Evolutionary conservation across 2,888 invertebrate species (phyloP).

Genomic region (Mactromeris polynyma): DNA sequence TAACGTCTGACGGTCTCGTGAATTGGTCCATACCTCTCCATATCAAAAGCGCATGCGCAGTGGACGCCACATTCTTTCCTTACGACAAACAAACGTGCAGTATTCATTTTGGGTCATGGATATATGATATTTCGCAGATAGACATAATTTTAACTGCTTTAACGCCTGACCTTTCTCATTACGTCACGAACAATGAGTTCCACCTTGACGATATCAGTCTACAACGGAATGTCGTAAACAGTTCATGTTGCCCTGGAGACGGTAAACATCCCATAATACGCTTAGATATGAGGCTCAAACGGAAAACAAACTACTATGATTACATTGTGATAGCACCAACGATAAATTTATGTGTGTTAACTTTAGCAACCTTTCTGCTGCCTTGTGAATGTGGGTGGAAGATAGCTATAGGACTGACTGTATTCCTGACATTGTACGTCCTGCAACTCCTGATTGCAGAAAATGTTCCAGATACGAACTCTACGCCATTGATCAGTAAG

Average conservation of each 20-base stretch:
- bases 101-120: constrained; percentile 83
- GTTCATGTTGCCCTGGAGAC: constrained; percentile 79
- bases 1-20: constrained; percentile 81
- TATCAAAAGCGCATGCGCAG: constrained; percentile 85
- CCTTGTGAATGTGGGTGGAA: constrained; percentile 87
- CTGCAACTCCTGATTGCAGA: constrained; percentile 87
- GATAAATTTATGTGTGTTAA: constrained; percentile 85
- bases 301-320: constrained; percentile 86
- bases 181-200: constrained; percentile 83
- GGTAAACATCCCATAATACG: constrained; percentile 82
- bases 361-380: constrained; percentile 85
- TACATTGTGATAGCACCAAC: constrained; percentile 87
- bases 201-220: constrained; percentile 77
- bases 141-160: constrained; percentile 76
- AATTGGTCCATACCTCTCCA: constrained; percentile 85
- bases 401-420: constrained; percentile 86
- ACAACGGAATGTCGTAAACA: constrained; percentile 66
- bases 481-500: constrained; percentile 86
- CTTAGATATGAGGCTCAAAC: constrained; percentile 77
- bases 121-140: constrained; percentile 89
- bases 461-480: constrained; percentile 87
- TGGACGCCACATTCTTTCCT: constrained; percentile 86
- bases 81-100: constrained; percentile 98
- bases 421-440: constrained; percentile 87
- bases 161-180: constrained; percentile 77